These are phyloP conservation scores for Anguilla marmorata DNA, from an alignment of 2,797 vertebrate genomes.

Conservation along the genomic window DNA sequence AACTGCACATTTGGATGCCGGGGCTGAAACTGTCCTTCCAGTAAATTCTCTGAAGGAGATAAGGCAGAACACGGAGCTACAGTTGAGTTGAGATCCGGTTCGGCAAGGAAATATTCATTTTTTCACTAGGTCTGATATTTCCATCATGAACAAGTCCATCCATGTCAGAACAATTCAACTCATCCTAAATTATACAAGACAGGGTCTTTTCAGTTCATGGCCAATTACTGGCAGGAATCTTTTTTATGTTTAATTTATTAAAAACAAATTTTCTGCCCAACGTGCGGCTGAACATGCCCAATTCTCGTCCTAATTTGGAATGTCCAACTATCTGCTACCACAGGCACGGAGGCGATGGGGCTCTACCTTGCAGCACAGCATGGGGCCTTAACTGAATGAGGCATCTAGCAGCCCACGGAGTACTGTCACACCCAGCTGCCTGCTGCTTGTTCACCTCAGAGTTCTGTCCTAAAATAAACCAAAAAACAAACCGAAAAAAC, in stretches of 20 bases:
- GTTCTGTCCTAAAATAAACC: constrained; percentile 3
- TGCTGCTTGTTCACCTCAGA: not conserved
- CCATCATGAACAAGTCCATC: not conserved
- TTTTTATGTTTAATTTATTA: not conserved
- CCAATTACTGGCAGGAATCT: not conserved
- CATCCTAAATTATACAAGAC: not conserved
- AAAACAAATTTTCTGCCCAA: no score
- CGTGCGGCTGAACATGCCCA: no score
- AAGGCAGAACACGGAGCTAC: not conserved
- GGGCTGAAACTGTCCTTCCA: not conserved
- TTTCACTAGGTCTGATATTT: constrained; percentile 11
- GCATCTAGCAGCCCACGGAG: not conserved
- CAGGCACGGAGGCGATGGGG: not conserved
- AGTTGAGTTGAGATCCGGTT: not conserved
- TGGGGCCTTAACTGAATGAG: not conserved
- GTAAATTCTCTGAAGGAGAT: not conserved
- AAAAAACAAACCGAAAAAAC: constrained; percentile 15
- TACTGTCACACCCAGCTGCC: not conserved
- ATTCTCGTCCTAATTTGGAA: no score
- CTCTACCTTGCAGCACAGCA: not conserved
- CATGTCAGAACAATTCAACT: not conserved
- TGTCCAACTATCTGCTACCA: no score
- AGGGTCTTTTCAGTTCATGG: not conserved
- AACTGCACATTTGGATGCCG: not conserved
- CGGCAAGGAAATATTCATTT: not conserved